Base-by-base conservation (phyloP, 2,113 vertebrate genomes). In the Hucho hucho region DNA sequence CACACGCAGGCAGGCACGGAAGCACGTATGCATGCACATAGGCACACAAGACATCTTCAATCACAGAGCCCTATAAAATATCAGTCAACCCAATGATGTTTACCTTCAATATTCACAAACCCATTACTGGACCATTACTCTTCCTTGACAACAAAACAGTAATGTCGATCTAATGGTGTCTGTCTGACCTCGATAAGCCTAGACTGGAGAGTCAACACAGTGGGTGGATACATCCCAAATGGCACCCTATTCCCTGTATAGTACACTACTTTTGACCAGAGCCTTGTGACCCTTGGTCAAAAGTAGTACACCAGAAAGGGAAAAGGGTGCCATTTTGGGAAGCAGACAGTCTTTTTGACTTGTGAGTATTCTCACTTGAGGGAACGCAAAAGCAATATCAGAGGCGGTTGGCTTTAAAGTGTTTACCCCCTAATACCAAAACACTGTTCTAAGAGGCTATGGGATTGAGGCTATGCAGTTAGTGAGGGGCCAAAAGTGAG, bases 391-490 rank as follows among this genome's bases (percentile, higher is more conserved):
- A 4, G 79, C 74, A 68, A 78, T 79, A 77, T 68, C n/a, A 47
- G 47, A 49, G 77, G 72, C 71, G 53, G 49, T 77, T 75, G 74
- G 72, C 73, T 70, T 43, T 84, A 61, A 74, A 84, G 74, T 63
- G 81, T 68, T 59, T 26, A 16, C 13, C 28, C 1, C 64, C 26
- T 2, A 22, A 22, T 13, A 7, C 61, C 18, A 24, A 28, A 6
- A 46, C 70, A 69, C 37, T 56, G 18, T 25, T 22, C 64, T 5
- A 11, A 81, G 76, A 76, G 24, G 25, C 73, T 73, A 5, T 18
- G 47, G 69, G 77, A 75, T 85, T 81, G 78, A 88, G 82, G 78
- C 82, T 76, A 77, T 66, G 46, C 81, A 83, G 81, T 80, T 77
- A 74, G 32, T 72, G 70, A 75, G 32, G 26, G 73, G 70, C 75